phyloP scores from a whole-genome alignment of 2,113 vertebrate species.

The Ctenodactylus gundi region DNA sequence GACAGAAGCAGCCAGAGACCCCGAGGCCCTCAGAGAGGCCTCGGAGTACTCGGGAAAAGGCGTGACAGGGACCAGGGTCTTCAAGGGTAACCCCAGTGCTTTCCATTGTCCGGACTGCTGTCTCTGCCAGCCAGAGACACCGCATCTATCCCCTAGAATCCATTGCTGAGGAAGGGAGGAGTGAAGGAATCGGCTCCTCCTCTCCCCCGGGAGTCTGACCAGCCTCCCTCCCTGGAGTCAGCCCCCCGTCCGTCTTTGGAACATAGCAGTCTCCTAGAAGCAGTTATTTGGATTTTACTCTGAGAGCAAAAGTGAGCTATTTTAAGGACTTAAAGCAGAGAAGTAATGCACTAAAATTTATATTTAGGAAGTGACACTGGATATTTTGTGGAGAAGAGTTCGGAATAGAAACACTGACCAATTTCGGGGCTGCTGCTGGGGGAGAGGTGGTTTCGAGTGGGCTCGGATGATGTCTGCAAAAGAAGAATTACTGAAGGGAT shows the following conservation, averaged over 20 bases:
- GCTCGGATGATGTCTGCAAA: not conserved
- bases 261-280: no score
- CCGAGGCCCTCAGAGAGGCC: not conserved
- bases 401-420: not conserved
- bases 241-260: no score
- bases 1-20: not conserved
- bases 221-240: not conserved
- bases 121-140: not conserved
- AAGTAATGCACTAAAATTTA: not conserved
- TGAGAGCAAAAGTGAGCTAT: not conserved
- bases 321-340: not conserved
- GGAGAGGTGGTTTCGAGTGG: not conserved
- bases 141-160: not conserved
- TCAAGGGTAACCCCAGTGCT: not conserved
- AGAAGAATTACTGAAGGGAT: not conserved
- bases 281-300: not conserved
- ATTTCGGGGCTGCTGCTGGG: not conserved
- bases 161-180: not conserved
- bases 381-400: not conserved
- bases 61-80: not conserved
- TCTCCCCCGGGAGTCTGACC: not conserved
- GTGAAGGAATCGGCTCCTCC: not conserved
- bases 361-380: not conserved
- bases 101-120: not conserved
- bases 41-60: not conserved